Base-by-base conservation (phyloP, 1,140 invertebrate species). In the Eupristina koningsbergeri region DNA sequence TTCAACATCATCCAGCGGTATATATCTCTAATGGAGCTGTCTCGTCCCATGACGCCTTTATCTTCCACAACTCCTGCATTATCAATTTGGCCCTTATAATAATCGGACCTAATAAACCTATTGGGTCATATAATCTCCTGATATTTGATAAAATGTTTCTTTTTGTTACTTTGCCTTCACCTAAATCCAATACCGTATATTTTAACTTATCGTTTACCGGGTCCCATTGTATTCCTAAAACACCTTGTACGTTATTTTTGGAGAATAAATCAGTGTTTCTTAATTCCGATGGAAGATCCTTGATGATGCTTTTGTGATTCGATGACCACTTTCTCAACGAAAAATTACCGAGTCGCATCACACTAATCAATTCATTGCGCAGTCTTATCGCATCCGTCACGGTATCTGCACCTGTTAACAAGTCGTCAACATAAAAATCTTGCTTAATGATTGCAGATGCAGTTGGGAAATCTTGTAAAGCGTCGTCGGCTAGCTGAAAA, bases 401-500 rank as follows among this genome's bases (percentile, higher is more conserved):
- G 1, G 85, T 88, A 26, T 88, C 61, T 15, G 83, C 84, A n/a
- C 92, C 91, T 22, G 89, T 89, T 34, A 93, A 53, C 11, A 91
- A 58, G 84, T 93, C 91, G 85, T 93, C 93, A 15, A 93, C 90
- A 77, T 92, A 92, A 29, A 91, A 87, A 84, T 90, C 89, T 13
- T 82, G 84, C 80, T 85, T 74, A 47, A 90, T 77, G 1, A 89
- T 85, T 81, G 83, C 61, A 34, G 86, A 63, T 19, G 75, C 86
- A 2, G 31, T 19, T 5, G 87, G 90, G 81, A 83, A 90, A 47
- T 85, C 19, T 0, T 82, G 13, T 34, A 31, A 1, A 78, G 87
- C 86, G 67, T 64, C 63, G 0, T 71, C 67, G n/a, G n/a, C n/a
- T n/a, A n/a, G n/a, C n/a, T n/a, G n/a, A n/a, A n/a, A n/a, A n/a